Evolutionary conservation across 2,888 invertebrate genomes (phyloP), one percentile per base, ranked within the genome.

Genomic region (Phanerotoma sp.): DNA sequence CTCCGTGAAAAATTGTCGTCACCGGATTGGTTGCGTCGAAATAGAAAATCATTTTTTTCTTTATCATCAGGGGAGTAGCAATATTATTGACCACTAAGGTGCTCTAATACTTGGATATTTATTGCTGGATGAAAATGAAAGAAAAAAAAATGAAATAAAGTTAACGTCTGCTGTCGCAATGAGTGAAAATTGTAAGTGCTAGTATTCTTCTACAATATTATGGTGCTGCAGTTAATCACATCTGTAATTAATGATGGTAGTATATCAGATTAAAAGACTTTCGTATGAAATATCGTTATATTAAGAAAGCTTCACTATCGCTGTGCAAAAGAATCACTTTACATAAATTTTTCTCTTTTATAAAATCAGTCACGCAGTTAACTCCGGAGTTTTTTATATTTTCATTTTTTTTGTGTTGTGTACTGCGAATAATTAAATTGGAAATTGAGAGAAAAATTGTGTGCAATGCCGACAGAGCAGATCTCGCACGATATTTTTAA

Each of bases 211-310:
- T 25, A 42, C 48, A 32, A 50, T 41, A 30, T 45, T 16, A 45
- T 45, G 30, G 30, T 56, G 5, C 25, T 25, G 53, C 59, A 57
- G 62, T 68, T 63, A 68, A 74, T 72, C 70, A 72, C 72, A 70
- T 72, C 73, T 72, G 73, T 73, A 73, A 74, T 74, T 73, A 73
- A 70, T 65, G 70, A 62, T 66, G 65, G 69, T 73, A 70, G 73
- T 74, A 73, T 73, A 74, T 74, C 74, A 74, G 70, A 73, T 73
- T 74, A 72, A 71, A 73, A 71, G 72, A 74, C 70, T 74, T 68
- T 63, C 64, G 64, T 65, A 66, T 74, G 70, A 74, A 74, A 74
- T 74, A 74, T 74, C 65, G 71, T 71, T 65, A 69, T 72, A 72
- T 73, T 74, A 51, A 51, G 51, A 51, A 51, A 51, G 44, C 57